phyloP scores from a whole-genome alignment of 2,113 vertebrate genomes.

The Nettapus auritus region DNA sequence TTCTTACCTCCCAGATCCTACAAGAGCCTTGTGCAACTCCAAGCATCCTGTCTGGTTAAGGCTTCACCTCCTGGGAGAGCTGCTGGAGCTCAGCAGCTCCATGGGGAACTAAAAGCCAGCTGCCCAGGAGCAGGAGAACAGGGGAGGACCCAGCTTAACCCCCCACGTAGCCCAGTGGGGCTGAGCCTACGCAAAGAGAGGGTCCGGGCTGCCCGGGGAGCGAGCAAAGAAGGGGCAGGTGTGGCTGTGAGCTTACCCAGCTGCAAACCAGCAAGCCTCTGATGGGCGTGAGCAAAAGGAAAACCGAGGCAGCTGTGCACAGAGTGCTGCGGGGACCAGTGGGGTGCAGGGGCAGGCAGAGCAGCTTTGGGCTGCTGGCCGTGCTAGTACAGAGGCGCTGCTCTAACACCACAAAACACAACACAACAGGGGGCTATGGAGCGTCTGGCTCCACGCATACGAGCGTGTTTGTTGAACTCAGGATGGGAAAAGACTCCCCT shows the following conservation, averaged over 20 bases:
- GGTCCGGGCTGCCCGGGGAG: fast-evolving
- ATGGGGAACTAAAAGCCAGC: not conserved
- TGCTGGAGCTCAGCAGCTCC: not conserved
- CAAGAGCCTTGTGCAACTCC: not conserved
- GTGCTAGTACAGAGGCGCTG: not conserved
- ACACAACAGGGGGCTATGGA: fast-evolving
- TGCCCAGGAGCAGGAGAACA: not conserved
- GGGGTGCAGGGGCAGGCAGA: not conserved
- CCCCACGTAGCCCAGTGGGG: not conserved
- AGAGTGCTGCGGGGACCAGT: not conserved
- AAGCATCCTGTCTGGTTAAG: not conserved
- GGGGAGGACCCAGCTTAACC: not conserved
- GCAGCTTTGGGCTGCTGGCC: not conserved
- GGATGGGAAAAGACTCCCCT: conserved; percentile 38
- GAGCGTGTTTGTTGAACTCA: not conserved
- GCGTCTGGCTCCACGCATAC: not conserved
- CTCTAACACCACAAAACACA: not conserved
- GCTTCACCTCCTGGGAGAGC: not conserved
- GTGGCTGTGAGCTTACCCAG: conserved; percentile 3
- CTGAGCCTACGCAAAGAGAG: not conserved
- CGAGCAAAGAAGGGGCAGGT: not conserved
- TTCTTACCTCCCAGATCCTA: not conserved
- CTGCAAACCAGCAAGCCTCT: not conserved
- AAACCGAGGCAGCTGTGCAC: not conserved
- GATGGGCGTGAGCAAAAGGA: not conserved